These are phyloP conservation scores for Plagiodera versicolora DNA, from an alignment of 2,888 invertebrate genomes.

Conservation along the genomic window DNA sequence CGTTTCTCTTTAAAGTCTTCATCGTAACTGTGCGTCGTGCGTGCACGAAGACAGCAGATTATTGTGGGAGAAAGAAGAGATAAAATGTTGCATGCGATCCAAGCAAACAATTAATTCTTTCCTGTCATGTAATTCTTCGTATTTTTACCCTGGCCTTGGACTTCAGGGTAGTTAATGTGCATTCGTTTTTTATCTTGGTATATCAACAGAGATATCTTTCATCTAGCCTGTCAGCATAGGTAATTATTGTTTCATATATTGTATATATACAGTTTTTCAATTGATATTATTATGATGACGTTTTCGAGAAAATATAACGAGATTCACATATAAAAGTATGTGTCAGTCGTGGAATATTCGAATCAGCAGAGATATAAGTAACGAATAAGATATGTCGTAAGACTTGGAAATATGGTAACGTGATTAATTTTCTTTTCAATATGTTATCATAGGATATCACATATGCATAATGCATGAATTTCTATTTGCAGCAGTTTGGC, in stretches of 20 bases:
- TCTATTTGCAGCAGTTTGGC: too few relatives aligned
- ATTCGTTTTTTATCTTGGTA: not conserved
- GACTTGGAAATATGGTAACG: too few relatives aligned
- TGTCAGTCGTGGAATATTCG: too few relatives aligned
- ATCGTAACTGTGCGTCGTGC: not conserved
- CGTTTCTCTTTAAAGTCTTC: not conserved
- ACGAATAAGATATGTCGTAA: too few relatives aligned
- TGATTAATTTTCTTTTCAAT: too few relatives aligned
- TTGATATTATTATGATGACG: too few relatives aligned
- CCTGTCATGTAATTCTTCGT: not conserved
- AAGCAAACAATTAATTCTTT: not conserved
- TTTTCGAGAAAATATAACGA: too few relatives aligned
- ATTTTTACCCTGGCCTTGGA: not conserved
- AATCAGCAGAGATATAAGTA: too few relatives aligned
- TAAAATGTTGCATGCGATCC: not conserved
- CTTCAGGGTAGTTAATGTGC: not conserved
- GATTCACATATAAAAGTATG: too few relatives aligned
- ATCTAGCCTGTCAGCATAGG: not conserved
- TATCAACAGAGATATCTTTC: not conserved
- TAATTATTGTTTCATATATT: not conserved
- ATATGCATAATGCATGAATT: too few relatives aligned
- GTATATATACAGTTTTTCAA: too few relatives aligned
- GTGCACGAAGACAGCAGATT: not conserved
- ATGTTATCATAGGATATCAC: too few relatives aligned
- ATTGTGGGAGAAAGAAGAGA: not conserved